Base-by-base conservation (phyloP, 2,888 invertebrate species). In the Rhingia rostrata region DNA sequence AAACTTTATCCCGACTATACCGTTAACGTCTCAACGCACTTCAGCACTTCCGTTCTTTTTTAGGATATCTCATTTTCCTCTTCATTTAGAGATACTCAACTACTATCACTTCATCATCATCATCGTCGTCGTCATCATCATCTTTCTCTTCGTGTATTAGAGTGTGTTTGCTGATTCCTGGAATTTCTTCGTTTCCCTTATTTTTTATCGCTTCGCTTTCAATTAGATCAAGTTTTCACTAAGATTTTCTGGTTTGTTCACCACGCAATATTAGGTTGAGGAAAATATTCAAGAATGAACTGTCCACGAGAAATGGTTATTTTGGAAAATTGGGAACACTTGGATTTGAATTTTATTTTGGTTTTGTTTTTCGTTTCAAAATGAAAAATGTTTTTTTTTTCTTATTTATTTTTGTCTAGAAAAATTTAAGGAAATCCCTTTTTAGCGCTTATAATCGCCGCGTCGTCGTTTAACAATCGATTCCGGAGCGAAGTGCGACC, bases 381-480 rank as follows among this genome's bases (percentile, higher is more conserved):
- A 39, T 39, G 2, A 3, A 39, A 6, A 39, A 47, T 47, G 10
- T 39, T 45, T 61, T 32, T 7, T 30, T 33, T 22, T 33, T 33
- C 6, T 35, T 32, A 7, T 39, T 53, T 43, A 32, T 51, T 56
- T 39, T 43, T 49, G 2, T 64, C 35, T 10, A 61, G 54, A 43
- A 41, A 67, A 51, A 66, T 70, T 66, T 56, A 32, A 63, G 51
- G 43, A 63, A 67, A 81, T 35, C 63, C 67, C 5, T 77, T 75
- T 73, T 72, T 49, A 74, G 73, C 83, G 79, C 73, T 73, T 83
- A 69, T 69, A 51, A 83, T 83, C 73, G 69, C 79, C 83, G 83
- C 83, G 83, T 79, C 56, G 83, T 73, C 83, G 79, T 83, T 83
- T 83, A 79, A 73, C 79, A 83, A 79, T 83, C 79, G 83, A 83